Base-by-base conservation (phyloP, 2,113 vertebrate genomes). In the Tragulus kanchil region DNA sequence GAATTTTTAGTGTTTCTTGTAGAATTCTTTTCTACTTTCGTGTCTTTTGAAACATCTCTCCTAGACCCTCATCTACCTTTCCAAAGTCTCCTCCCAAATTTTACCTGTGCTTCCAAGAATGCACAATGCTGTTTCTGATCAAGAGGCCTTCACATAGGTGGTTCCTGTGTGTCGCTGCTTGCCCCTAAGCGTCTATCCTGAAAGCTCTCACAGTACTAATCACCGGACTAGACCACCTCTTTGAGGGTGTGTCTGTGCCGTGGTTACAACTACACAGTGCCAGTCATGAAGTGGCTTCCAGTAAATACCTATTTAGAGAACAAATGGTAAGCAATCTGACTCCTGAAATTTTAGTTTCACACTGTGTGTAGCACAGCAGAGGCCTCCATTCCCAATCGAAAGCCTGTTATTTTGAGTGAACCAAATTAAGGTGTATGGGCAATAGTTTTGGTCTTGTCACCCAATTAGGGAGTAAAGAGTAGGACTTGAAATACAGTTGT, bases 11-110 rank as follows among this genome's bases (percentile, higher is more conserved):
- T 79, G 0, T 79, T 71, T 71, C 17, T 94, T 54, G 26, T 4
- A 50, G 13, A 25, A 1, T 82, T 92, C 23, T 89, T 85, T 90
- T 90, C 58, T 31, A 61, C 17, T 92, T 95, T 94, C 48, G n/a
- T 61, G 31, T 85, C 14, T 79, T 95, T 95, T 65, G 56, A 71
- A 94, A 79, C 16, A 50, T 31, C 4, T 7, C 17, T 17, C 14
- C 16, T 5, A 65, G 11, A 12, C 11, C n/a, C 26, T 92, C 89
- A 45, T 92, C 36, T 78, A 25, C 26, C 28, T 2, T 89, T 36
- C 23, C 17, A 71, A 48, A 67, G 21, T 71, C 54, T 16, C 25
- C 5, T n/a, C 25, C 45, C 8, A 45, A 14, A 59, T 42, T 58
- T 79, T 79, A 58, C 16, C 36, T 92, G n/a, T 73, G 19, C 12